Base-by-base conservation (phyloP, 2,888 invertebrate genomes). In the Chloromyia formosa region DNA sequence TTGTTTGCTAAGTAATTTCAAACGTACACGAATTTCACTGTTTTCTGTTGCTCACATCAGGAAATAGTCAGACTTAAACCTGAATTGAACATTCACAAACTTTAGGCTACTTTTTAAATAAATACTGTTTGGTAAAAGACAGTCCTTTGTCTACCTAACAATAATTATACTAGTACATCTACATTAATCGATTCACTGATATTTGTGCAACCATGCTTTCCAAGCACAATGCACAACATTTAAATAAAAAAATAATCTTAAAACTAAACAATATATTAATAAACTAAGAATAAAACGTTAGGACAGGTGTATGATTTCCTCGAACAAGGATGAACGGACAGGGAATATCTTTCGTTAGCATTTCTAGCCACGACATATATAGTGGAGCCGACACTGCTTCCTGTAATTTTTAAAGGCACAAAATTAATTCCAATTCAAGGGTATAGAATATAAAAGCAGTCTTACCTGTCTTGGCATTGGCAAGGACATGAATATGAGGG, bases 281-380 rank as follows among this genome's bases (percentile, higher is more conserved):
- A 58, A 35, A 80, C 80, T 92, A 95, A 68, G 95, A 95, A 86
- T 95, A 95, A 86, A 94, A 94, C 10, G 95, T 95, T 80, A 95
- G 89, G 77, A 95, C 95, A 69, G 95, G 94, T 73, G 93, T 92
- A 83, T 95, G 95, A 86, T 95, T 95, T 71, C 95, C 95, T 79
- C 95, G 88, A 62, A 94, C 92, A 80, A 95, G 88, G 71, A 97
- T 88, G 83, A 95, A 92, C 0, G 98, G 97, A 75, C 84, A 84
- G 49, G 96, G 97, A 86, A 98, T 89, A 83, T 93, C 94, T 78
- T 89, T 90, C 40, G 96, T 95, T 80, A 98, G 87, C 81, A 93
- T 90, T 86, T 98, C 98, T 80, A 98, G 85, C 98, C 98, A 98
- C 12, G 96, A 93, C 95, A 97, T 94, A 87, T 97, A 98, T 68